Conservation (phyloP, 2,113 vertebrate species). For the Mesembrinibis cayennensis region DNA sequence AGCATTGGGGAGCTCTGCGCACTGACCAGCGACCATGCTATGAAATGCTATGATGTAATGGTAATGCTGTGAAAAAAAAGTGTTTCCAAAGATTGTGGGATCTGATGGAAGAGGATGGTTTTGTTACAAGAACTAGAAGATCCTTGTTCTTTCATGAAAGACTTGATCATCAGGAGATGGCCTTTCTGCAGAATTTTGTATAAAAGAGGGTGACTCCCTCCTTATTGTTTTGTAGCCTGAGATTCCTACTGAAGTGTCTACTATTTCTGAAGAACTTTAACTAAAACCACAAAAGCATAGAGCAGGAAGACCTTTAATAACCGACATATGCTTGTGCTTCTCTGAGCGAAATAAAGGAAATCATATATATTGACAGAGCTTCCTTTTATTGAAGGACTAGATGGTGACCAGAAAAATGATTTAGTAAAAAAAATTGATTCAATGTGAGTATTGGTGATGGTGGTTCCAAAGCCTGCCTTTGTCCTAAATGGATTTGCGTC, state of each 20-base stretch:
- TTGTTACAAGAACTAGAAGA: background rate
- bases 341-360: background rate
- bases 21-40: background rate
- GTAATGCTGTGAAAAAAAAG: background rate
- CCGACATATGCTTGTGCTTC: background rate
- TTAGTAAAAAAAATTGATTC: background rate
- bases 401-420: background rate
- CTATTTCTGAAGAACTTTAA: slow-evolving; percentile 17
- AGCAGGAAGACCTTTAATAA: background rate
- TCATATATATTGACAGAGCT: background rate
- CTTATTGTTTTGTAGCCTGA: background rate
- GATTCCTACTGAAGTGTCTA: background rate
- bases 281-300: background rate
- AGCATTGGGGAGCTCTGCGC: background rate
- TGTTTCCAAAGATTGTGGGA: background rate
- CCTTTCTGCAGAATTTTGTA: background rate
- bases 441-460: background rate
- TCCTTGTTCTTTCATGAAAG: background rate
- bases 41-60: background rate
- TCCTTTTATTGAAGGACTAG: background rate
- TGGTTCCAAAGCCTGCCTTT: background rate
- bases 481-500: background rate
- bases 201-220: background rate
- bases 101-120: background rate
- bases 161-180: background rate